Percentiles rank a stretch among this genome's conserved stretches.
Evolutionary conservation across 2,113 vertebrate species (phyloP).

Genomic region (Falco punctatus): DNA sequence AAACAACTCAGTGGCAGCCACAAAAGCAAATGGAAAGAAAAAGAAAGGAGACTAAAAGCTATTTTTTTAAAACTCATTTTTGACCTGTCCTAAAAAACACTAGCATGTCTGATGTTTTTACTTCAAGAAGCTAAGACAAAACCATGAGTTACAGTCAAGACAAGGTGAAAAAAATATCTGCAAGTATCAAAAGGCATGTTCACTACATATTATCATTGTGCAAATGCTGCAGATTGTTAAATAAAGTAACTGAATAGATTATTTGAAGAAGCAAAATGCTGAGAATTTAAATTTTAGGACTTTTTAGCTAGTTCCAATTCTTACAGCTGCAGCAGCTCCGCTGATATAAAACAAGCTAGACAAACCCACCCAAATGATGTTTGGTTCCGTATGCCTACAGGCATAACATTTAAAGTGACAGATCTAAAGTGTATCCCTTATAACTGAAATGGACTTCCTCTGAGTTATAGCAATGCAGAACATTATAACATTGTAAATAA

Average conservation of each 20-base stretch:
- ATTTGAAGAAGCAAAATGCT: background rate
- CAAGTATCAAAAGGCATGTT: background rate
- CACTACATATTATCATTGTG: background rate
- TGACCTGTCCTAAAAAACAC: background rate
- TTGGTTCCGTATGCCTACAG: background rate
- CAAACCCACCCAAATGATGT: background rate
- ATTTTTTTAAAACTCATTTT: background rate
- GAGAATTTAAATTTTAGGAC: background rate
- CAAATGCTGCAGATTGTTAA: background rate
- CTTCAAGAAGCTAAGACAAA: background rate
- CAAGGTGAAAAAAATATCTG: background rate
- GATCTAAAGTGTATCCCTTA: background rate
- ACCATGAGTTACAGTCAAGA: background rate
- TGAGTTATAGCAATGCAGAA: background rate
- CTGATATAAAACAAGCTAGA: background rate
- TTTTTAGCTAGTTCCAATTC: background rate
- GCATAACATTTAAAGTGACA: background rate
- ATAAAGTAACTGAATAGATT: background rate
- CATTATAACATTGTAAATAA: background rate
- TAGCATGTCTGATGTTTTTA: background rate
- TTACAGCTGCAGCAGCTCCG: background rate
- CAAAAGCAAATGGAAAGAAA: background rate
- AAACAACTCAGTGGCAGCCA: background rate
- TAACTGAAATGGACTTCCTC: background rate
- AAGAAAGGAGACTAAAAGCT: background rate